Base-by-base conservation (phyloP, 2,797 vertebrate genomes). In the Pangasius sanitwongsei region DNA sequence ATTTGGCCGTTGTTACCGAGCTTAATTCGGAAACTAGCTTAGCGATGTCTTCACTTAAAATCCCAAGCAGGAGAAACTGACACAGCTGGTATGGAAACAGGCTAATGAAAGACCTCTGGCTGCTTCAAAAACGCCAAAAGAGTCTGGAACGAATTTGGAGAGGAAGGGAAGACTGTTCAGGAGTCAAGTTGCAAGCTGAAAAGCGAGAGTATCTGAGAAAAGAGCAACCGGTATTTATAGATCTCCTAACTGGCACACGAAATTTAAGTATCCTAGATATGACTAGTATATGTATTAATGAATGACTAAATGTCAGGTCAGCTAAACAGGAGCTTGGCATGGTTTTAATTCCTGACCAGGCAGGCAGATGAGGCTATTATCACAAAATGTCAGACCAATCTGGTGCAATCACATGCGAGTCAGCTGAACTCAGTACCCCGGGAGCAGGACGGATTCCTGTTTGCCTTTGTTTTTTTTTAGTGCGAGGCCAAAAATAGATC, bases 261-360 rank as follows among this genome's bases (percentile, higher is more conserved):
- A 50, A 69, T 41, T 8, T 18, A 28, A 37, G 63, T n/a, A n/a
- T 78, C 72, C 15, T 55, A 65, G 74, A 69, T 41, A 85, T 34
- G 13, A 44, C 48, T n/a, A 37, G 37, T 55, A 41, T 65, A 50
- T 55, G 72, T 44, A 67, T 55, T 57, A 85, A 20, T 59, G 87
- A 53, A 88, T 23, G 50, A 86, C 18, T 89, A 89, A 89, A 89
- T 86, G 87, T 89, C 87, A 89, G 50, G 74, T 59, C 83, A 85
- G 83, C 72, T 48, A 59, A 80, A 86, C 57, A 86, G 57, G 61
- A 87, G 85, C 57, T 57, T 82, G 77, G 57, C 78, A 18, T 69
- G 48, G 61, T 55, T 31, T 80, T 59, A 34, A 82, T 74, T 31
- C 20, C 15, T 48, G 53, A 74, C 57, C 53, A 34, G 28, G 67